Percentiles rank a stretch among this genome's conserved stretches.
These are phyloP conservation scores for zebrafish (Danio rerio) DNA, from an alignment of 2,113 vertebrate species.

Conservation along the genomic window GRCz12tu NC_133187.1:22334001-22334500, in stretches of 20 bases:
- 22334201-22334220: not conserved
- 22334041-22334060: too few species aligned
- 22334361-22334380: slow-evolving; percentile 72
- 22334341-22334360: slow-evolving; percentile 17
- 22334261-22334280: not conserved
- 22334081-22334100: too few species aligned
- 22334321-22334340: slow-evolving; percentile 68
- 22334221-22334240: not conserved
- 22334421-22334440: slow-evolving; percentile 74
- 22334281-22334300: not conserved
- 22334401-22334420: not conserved
- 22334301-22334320: slow-evolving; percentile 1
- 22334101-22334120: too few species aligned
- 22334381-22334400: slow-evolving; percentile 59
- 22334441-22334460: slow-evolving; percentile 90
- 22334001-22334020: too few species aligned
- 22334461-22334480: slow-evolving; percentile 97
- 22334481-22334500: slow-evolving; percentile 84
- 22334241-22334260: not conserved
- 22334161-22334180: too few species aligned
- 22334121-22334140: too few species aligned
- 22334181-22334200: not conserved
- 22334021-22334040: too few species aligned
- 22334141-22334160: too few species aligned
- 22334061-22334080: too few species aligned